These are phyloP conservation scores for Cheiracanthium punctorium DNA, from an alignment of 2,888 invertebrate species.

Conservation along the genomic window DNA sequence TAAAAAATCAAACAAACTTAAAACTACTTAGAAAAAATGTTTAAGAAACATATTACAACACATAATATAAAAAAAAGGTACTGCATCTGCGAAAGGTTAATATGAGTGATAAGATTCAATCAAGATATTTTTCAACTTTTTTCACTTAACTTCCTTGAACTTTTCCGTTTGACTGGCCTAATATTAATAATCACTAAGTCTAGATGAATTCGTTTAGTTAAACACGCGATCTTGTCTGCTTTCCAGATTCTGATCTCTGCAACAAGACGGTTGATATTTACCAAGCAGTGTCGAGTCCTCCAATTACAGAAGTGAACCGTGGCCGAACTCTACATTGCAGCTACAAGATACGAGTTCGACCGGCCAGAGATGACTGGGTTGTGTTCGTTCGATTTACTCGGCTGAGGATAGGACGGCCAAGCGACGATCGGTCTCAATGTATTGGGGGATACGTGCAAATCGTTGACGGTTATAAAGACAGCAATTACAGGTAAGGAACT, in stretches of 20 bases:
- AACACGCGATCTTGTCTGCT: background rate
- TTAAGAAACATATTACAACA: too few species aligned
- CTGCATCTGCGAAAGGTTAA: too few species aligned
- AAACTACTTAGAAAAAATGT: too few species aligned
- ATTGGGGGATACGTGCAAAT: constrained; percentile 72
- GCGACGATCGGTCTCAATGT: constrained; percentile 68
- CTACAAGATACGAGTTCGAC: constrained; percentile 92
- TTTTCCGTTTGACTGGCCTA: too few species aligned
- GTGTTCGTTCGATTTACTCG: constrained; percentile 76
- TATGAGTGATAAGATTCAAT: too few species aligned
- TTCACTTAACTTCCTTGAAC: too few species aligned
- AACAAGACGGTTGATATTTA: constrained; percentile 96
- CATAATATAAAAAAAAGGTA: too few species aligned
- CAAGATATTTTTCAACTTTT: too few species aligned
- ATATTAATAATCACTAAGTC: too few species aligned
- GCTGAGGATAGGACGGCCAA: constrained; percentile 70
- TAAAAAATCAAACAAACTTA: too few species aligned
- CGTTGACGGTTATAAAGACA: constrained; percentile 72
- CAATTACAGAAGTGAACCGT: constrained; percentile 87
- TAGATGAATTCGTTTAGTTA: too few species aligned
- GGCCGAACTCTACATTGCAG: constrained; percentile 91
- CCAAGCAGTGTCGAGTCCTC: constrained; percentile 92
- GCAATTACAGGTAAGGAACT: constrained; percentile 69
- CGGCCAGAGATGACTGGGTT: constrained; percentile 92
- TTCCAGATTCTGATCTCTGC: constrained; percentile 85